Conservation (phyloP, 2,888 invertebrate species). For the Rugalucina vietnamica region DNA sequence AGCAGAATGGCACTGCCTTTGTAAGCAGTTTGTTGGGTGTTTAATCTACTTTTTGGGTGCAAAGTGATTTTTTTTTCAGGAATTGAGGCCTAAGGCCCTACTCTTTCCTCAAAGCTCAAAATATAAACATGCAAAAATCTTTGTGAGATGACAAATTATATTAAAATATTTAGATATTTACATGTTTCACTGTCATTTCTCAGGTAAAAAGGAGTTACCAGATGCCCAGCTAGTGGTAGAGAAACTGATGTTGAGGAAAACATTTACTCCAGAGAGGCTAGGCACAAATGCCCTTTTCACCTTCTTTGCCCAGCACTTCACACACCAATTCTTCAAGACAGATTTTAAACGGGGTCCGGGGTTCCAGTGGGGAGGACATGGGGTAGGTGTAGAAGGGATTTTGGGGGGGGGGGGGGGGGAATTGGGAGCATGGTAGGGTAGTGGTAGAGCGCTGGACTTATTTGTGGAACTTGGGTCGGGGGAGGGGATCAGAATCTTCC, state of each 20-base stretch:
- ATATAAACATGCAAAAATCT: too few relatives aligned
- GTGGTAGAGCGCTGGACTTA: not conserved
- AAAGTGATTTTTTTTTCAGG: too few relatives aligned
- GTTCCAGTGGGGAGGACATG: slow-evolving; percentile 83
- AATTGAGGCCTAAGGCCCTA: too few relatives aligned
- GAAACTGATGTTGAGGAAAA: slow-evolving; percentile 79
- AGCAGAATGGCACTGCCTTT: too few relatives aligned
- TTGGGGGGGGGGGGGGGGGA: not conserved
- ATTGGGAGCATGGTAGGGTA: not conserved
- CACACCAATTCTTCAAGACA: slow-evolving; percentile 84
- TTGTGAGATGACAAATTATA: too few relatives aligned
- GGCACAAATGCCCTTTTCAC: slow-evolving; percentile 83
- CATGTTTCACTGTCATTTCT: too few relatives aligned
- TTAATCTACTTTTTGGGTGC: too few relatives aligned
- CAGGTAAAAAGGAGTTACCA: slow-evolving; percentile 74
- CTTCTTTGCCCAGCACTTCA: slow-evolving; percentile 84
- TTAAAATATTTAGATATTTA: too few relatives aligned
- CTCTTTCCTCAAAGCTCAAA: too few relatives aligned
- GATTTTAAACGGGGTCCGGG: slow-evolving; percentile 81
- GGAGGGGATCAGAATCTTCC: too few relatives aligned
- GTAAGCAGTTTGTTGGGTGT: too few relatives aligned
- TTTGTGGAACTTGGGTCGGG: not conserved
- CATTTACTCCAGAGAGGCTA: slow-evolving; percentile 83
- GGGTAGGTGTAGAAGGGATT: too few relatives aligned
- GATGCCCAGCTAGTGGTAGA: slow-evolving; percentile 78